Conservation (phyloP, 2,113 vertebrate genomes). For the Turdus rufiventris region DNA sequence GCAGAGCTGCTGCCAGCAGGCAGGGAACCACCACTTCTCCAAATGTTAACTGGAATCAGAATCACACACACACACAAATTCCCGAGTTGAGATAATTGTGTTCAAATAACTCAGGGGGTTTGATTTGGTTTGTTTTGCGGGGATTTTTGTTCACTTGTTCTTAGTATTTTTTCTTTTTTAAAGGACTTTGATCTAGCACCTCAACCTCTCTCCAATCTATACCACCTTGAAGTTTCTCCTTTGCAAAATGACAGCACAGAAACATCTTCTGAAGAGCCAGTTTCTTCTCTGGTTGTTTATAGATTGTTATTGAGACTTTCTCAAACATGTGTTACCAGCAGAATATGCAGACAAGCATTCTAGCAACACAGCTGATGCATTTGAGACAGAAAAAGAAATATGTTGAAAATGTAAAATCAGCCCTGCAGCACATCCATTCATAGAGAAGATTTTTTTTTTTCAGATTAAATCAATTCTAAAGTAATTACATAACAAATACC, state of each 20-base stretch:
- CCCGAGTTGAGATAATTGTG: not conserved
- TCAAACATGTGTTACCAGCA: not conserved
- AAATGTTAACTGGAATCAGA: not conserved
- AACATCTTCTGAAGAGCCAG: not conserved
- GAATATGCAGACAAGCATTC: not conserved
- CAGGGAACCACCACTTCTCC: not conserved
- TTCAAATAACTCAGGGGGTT: not conserved
- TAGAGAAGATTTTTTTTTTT: not conserved
- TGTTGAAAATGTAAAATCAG: not conserved
- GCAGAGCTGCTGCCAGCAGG: not conserved
- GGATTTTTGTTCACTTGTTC: not conserved
- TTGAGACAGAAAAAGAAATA: not conserved
- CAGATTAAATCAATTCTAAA: not conserved
- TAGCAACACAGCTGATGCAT: not conserved
- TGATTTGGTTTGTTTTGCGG: not conserved
- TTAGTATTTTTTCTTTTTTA: not conserved
- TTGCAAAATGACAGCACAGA: not conserved
- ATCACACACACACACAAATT: not conserved
- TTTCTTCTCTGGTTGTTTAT: not conserved
- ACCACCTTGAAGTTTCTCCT: not conserved
- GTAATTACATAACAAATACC: not conserved
- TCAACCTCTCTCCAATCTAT: not conserved
- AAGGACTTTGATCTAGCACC: not conserved
- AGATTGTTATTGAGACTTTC: not conserved
- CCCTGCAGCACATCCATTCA: not conserved